Percentiles rank a stretch among this genome's conserved stretches.
phyloP scores from a whole-genome alignment of 2,888 invertebrate species.

The Cephus nigrinus region DNA sequence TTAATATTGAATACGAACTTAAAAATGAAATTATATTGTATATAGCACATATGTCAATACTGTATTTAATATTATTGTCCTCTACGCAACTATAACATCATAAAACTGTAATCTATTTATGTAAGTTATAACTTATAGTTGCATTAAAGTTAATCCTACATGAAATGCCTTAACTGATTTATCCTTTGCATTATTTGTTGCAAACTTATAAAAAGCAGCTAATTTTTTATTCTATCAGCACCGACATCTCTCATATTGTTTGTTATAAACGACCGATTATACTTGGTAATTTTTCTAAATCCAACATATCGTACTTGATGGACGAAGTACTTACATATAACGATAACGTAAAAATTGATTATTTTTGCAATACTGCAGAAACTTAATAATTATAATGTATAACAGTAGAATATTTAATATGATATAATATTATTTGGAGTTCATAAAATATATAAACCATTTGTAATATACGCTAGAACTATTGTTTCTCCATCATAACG shows the following conservation, averaged over 20 bases:
- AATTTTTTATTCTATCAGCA: background rate
- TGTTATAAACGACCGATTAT: background rate
- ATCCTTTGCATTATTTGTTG: background rate
- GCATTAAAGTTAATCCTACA: constrained; percentile 49
- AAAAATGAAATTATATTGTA: constrained; percentile 33
- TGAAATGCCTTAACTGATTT: background rate
- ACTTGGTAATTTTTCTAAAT: background rate
- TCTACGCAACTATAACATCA: constrained; percentile 20
- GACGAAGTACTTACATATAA: background rate
- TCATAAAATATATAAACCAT: background rate
- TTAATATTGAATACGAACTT: background rate
- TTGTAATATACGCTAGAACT: background rate
- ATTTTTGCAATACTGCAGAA: background rate
- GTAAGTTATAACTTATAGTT: constrained; percentile 46
- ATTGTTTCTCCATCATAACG: background rate
- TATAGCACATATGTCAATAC: constrained; percentile 48
- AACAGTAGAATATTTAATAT: background rate
- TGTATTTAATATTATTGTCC: constrained; percentile 50
- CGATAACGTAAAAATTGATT: background rate
- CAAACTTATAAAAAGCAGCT: background rate
- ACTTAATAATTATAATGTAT: background rate
- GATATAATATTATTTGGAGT: constrained; percentile 4
- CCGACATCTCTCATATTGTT: background rate
- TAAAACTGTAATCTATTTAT: constrained; percentile 50
- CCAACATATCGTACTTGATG: background rate